Conservation (phyloP, 2,797 vertebrate species). For the Brachyalestes nurse region DNA sequence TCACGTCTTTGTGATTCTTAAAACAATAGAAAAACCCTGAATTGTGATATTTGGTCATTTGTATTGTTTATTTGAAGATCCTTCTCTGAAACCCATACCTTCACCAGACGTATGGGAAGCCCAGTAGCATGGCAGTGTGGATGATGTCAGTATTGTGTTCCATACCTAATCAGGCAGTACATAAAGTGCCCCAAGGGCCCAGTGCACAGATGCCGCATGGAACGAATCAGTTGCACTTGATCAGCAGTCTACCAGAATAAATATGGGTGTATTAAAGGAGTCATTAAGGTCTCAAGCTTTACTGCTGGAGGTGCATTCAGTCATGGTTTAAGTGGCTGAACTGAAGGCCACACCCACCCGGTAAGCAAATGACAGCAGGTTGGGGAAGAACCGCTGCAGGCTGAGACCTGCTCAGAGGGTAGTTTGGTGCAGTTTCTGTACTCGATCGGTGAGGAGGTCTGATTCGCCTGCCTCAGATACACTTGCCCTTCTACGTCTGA, state of each 20-base stretch:
- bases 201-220: constrained; percentile 45
- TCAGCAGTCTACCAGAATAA: constrained; percentile 32
- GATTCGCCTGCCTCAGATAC: constrained; percentile 9
- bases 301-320: constrained; percentile 10
- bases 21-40: not conserved
- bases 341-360: constrained; percentile 62
- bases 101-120: constrained; percentile 40
- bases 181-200: constrained; percentile 10
- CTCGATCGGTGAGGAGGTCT: not conserved
- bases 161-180: constrained; percentile 50
- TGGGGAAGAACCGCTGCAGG: constrained; percentile 60
- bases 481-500: not conserved
- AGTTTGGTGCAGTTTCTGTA: constrained; percentile 42
- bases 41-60: not conserved
- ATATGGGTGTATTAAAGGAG: constrained; percentile 16
- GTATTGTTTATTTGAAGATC: not conserved
- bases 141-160: constrained; percentile 54
- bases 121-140: constrained; percentile 28
- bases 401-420: constrained; percentile 68
- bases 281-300: constrained; percentile 23
- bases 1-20: not conserved
- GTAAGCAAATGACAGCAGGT: constrained; percentile 61
- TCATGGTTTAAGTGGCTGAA: constrained; percentile 48
- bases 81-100: not conserved
- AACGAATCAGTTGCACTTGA: constrained; percentile 5